These are phyloP conservation scores for Drosophila orena DNA, from an alignment of 1,140 invertebrate species.

Conservation along the genomic window DNA sequence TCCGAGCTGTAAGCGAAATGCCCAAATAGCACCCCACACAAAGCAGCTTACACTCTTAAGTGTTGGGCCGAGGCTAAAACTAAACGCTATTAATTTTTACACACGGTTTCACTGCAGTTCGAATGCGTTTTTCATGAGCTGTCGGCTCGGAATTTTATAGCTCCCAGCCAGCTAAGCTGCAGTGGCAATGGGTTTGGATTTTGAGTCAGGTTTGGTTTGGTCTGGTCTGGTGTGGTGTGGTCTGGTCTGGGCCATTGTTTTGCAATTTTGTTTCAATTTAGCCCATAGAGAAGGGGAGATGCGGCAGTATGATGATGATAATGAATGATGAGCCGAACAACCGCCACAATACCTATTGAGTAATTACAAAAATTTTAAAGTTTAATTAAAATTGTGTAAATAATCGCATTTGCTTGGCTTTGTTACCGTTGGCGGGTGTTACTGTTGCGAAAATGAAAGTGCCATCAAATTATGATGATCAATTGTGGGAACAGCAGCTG, in stretches of 20 bases:
- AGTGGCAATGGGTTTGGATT: constrained; percentile 41
- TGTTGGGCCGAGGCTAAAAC: constrained; percentile 32
- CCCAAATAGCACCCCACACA: constrained; percentile 30
- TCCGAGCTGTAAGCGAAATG: constrained; percentile 31
- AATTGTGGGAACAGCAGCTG: constrained; percentile 39
- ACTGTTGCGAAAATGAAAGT: constrained; percentile 52
- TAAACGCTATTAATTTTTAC: constrained; percentile 54
- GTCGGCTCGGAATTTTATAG: constrained; percentile 30
- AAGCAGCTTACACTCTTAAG: constrained; percentile 40
- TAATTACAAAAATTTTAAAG: constrained; percentile 58
- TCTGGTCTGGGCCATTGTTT: constrained; percentile 42
- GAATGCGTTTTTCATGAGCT: constrained; percentile 44
- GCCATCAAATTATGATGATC: constrained; percentile 38
- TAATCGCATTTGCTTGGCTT: constrained; percentile 57
- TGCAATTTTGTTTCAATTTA: constrained; percentile 36
- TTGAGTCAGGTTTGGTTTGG: constrained; percentile 17
- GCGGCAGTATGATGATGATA: constrained; percentile 10
- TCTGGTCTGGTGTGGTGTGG: constrained; percentile 9
- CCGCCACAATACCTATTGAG: constrained; percentile 43
- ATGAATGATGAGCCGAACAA: constrained; percentile 39
- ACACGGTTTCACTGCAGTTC: constrained; percentile 56
- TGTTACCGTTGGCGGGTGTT: constrained; percentile 37
- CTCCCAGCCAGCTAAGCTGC: constrained; percentile 44
- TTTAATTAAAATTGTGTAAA: constrained; percentile 67
- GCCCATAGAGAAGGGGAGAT: neutral